phyloP scores from a whole-genome alignment of 2,888 invertebrate species.

The Venusia cambrica region DNA sequence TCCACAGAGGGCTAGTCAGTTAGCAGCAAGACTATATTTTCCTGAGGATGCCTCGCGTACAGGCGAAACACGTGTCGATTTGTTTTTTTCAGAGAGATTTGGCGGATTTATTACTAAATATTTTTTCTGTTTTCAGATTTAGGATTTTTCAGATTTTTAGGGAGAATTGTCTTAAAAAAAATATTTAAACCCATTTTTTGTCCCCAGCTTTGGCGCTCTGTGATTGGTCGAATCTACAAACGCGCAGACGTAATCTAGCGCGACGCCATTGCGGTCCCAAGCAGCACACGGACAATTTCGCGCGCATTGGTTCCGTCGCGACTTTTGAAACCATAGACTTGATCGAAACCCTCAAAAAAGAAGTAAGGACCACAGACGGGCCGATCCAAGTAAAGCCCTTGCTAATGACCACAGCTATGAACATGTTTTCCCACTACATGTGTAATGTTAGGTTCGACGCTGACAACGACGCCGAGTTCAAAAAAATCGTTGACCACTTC shows the following conservation, averaged over 20 bases:
- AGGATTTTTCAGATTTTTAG: too few relatives aligned
- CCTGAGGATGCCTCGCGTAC: too few relatives aligned
- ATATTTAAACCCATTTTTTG: too few relatives aligned
- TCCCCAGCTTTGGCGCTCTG: conserved; percentile 91
- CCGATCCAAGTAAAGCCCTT: conserved; percentile 85
- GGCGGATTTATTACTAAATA: too few relatives aligned
- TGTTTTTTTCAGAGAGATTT: too few relatives aligned
- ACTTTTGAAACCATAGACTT: conserved; percentile 84
- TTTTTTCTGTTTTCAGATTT: too few relatives aligned
- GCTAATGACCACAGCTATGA: conserved; percentile 87
- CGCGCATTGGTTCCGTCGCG: conserved; percentile 86
- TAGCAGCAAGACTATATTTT: too few relatives aligned
- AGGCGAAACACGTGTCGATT: too few relatives aligned
- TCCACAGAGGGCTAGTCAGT: too few relatives aligned
- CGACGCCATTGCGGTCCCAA: conserved; percentile 91
- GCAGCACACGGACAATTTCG: conserved; percentile 85
- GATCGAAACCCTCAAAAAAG: conserved; percentile 75
- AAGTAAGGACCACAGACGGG: conserved; percentile 55
- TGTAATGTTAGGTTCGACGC: conserved; percentile 89
- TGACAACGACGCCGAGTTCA: conserved; percentile 83
- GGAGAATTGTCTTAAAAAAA: too few relatives aligned
- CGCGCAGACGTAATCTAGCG: conserved; percentile 88
- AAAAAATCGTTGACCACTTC: conserved; percentile 85
- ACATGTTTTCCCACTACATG: conserved; percentile 94
- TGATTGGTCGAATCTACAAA: conserved; percentile 93